These are phyloP conservation scores for Drosophila melanocephala DNA, from an alignment of 2,888 invertebrate species.

Conservation along the genomic window DNA sequence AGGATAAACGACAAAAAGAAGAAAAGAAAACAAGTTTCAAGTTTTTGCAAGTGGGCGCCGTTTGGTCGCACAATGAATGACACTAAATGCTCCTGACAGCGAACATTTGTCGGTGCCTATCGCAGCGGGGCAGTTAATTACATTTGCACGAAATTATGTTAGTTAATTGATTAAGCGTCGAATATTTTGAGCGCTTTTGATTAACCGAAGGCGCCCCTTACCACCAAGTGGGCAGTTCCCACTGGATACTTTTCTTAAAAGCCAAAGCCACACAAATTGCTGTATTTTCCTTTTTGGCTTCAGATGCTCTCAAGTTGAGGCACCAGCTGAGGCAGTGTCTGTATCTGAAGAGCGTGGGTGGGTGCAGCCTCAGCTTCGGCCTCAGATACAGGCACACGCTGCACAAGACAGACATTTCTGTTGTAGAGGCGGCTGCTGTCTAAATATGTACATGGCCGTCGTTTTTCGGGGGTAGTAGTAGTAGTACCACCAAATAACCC, in stretches of 20 bases:
- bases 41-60: constrained; percentile 64
- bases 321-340: background rate
- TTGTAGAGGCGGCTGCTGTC: constrained; percentile 27
- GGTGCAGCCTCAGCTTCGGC: constrained; percentile 5
- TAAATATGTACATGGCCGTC: constrained; percentile 63
- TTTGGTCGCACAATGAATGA: constrained; percentile 69
- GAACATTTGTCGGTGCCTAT: constrained; percentile 74
- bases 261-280: constrained; percentile 42
- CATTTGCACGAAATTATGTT: constrained; percentile 79
- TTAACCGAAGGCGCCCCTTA: constrained; percentile 15
- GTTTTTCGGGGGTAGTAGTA: constrained; percentile 3
- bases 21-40: constrained; percentile 61
- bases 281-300: constrained; percentile 23
- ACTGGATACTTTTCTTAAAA: constrained; percentile 57
- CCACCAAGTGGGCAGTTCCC: constrained; percentile 30
- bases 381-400: constrained; percentile 8
- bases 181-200: constrained; percentile 52
- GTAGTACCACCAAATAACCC: constrained; percentile 44
- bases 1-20: constrained; percentile 7
- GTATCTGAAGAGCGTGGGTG: constrained; percentile 1
- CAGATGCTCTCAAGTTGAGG: background rate
- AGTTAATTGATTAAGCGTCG: constrained; percentile 77
- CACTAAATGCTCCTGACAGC: constrained; percentile 78
- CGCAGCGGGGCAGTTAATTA: constrained; percentile 75
- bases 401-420: constrained; percentile 6